Evolutionary conservation across 1,140 invertebrate genomes (phyloP), one percentile per base, ranked within the genome.

Genomic region (Dysdera silvatica): DNA sequence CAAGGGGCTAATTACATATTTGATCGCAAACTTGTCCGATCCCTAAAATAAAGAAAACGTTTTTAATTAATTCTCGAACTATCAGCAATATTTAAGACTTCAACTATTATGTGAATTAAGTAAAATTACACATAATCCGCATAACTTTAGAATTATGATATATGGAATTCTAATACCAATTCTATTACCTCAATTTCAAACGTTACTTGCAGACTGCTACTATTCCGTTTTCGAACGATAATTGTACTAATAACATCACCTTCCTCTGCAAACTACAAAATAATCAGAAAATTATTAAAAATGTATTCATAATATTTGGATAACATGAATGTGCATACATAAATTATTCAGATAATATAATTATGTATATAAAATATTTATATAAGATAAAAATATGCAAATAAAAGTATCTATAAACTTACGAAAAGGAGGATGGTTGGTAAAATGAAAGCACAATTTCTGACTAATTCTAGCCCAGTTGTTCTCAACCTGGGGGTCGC

Each of bases 231-330:
- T 71, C 83, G 80, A 1, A 85, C 87, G 40, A 88, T 82, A 56
- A 91, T 80, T 69, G 85, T 87, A 72, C 88, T 88, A 60, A 91
- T 77, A 75, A 89, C 87, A 18, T 84, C 85, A 33, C 88, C 88
- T 40, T 85, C 81, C 73, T 86, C 85, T 20, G 86, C 82, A 71
- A 88, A 82, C 87, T 89, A 73, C 58, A 79, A 78, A 72, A 68
- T 31, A 3, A 23, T 28, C 14, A 37, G 33, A 20, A n/a, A 35
- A 58, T 33, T 35, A 37, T 10, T 37, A 20, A 59, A 40, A 8
- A 28, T 48, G 3, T 7, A 48, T 58, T 37, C 1, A 40, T 3
- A 20, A 5, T 60, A 32, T 7, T 26, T 29, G 24, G n/a, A n/a
- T n/a, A n/a, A n/a, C n/a, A n/a, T n/a, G n/a, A n/a, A n/a, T n/a